These are phyloP conservation scores for Tyria jacobaeae DNA, from an alignment of 2,888 invertebrate genomes.

Conservation along the genomic window DNA sequence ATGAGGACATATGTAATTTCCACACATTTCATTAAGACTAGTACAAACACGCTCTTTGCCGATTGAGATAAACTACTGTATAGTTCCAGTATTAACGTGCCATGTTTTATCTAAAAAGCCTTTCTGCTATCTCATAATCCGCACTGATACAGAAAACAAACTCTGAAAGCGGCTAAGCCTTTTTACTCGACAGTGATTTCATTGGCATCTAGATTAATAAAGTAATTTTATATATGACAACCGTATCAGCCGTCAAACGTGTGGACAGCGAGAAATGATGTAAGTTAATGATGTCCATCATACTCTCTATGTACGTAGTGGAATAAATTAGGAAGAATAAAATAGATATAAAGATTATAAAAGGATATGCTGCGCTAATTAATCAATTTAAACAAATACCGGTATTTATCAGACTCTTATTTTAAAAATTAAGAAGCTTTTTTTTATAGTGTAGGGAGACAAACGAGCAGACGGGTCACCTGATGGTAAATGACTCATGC, in stretches of 20 bases:
- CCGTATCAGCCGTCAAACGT: conserved; percentile 3
- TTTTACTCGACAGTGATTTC: conserved; percentile 9
- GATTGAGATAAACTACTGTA: conserved; percentile 42
- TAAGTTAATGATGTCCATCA: conserved; percentile 1
- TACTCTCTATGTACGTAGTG: background rate
- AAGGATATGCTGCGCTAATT: background rate
- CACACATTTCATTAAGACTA: conserved; percentile 36
- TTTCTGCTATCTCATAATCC: conserved; percentile 31
- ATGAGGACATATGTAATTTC: conserved; percentile 7
- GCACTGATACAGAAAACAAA: conserved; percentile 22
- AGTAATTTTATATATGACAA: conserved; percentile 5
- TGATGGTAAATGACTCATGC: too few relatives aligned
- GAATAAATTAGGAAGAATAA: background rate
- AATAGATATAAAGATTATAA: background rate
- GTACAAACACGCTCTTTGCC: conserved; percentile 35
- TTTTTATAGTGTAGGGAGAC: too few relatives aligned
- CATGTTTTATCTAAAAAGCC: conserved; percentile 43
- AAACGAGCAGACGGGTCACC: too few relatives aligned
- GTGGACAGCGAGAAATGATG: conserved; percentile 7
- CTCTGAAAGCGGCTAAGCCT: conserved; percentile 17
- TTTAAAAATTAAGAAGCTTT: too few relatives aligned
- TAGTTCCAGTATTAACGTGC: conserved; percentile 20
- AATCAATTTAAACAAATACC: too few relatives aligned
- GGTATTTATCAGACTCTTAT: too few relatives aligned
- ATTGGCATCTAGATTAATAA: conserved; percentile 11